Evolutionary conservation across 2,113 vertebrate species (phyloP).

Genomic region (Ariopsis seemanni): DNA sequence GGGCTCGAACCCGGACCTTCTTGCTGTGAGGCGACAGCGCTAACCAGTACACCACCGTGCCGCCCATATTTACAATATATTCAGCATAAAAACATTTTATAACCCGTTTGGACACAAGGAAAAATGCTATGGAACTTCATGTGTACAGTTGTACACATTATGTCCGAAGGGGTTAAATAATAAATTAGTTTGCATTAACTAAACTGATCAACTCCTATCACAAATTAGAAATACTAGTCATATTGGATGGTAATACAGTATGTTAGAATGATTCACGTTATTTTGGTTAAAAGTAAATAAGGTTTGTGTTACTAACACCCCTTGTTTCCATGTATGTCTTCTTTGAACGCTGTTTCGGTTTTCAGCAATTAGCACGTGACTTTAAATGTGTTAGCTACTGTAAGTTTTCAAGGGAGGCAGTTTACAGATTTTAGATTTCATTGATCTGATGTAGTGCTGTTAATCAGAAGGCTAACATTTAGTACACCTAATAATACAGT

Average conservation of each 20-base stretch:
- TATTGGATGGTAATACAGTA: not conserved
- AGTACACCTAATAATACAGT: not conserved
- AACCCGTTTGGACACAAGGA: too few relatives aligned
- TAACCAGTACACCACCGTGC: too few relatives aligned
- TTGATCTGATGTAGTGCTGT: not conserved
- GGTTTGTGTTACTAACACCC: not conserved
- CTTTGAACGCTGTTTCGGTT: not conserved
- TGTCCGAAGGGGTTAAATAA: too few relatives aligned
- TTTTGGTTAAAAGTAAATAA: not conserved
- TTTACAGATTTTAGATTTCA: not conserved
- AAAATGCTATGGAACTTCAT: too few relatives aligned
- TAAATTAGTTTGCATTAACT: not conserved
- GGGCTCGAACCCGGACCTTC: too few relatives aligned
- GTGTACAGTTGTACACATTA: too few relatives aligned
- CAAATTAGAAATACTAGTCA: not conserved
- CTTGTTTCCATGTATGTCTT: not conserved
- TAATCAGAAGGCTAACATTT: not conserved
- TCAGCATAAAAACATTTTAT: not conserved
- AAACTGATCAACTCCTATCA: not conserved
- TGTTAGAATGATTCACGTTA: not conserved
- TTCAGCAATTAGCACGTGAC: not conserved
- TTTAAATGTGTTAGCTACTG: not conserved
- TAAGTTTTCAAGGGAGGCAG: not conserved
- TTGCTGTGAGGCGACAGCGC: too few relatives aligned
- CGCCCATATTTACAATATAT: not conserved